Conservation (phyloP, 35 echinoderm and acorn worm genomes). For the Heliocidaris erythrogramma region DNA sequence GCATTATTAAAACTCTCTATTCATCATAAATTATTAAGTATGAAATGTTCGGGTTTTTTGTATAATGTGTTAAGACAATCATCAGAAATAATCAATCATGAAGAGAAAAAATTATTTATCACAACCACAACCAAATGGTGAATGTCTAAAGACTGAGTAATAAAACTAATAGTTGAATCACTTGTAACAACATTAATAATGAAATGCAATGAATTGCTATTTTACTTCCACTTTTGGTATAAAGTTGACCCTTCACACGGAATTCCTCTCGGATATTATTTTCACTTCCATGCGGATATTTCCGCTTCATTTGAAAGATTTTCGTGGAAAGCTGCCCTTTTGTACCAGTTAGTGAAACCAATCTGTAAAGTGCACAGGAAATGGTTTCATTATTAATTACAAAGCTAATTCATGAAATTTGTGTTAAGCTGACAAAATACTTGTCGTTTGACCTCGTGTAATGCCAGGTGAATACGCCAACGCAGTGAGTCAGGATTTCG, state of each 20-base stretch:
- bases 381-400: conserved; percentile 4
- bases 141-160: neutral
- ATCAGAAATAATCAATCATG: neutral
- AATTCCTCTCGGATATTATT: neutral
- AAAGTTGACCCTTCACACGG: neutral
- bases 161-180: neutral
- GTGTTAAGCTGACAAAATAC: neutral
- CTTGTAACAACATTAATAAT: neutral
- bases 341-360: neutral
- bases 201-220: neutral
- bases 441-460: neutral
- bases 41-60: too few relatives aligned
- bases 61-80: neutral
- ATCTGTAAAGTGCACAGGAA: neutral
- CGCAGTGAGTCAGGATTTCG: neutral
- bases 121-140: neutral
- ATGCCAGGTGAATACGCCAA: neutral
- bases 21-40: too few relatives aligned
- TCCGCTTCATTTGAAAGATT: neutral
- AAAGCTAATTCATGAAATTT: conserved; percentile 6
- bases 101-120: too few relatives aligned
- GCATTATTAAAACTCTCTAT: too few relatives aligned
- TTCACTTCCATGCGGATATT: conserved; percentile 34
- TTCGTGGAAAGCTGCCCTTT: neutral
- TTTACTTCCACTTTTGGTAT: neutral